Percentiles rank a stretch among this genome's conserved stretches.
These are phyloP conservation scores for Hemichromis elongatus DNA, from an alignment of 2,113 vertebrate species.

Conservation along the genomic window DNA sequence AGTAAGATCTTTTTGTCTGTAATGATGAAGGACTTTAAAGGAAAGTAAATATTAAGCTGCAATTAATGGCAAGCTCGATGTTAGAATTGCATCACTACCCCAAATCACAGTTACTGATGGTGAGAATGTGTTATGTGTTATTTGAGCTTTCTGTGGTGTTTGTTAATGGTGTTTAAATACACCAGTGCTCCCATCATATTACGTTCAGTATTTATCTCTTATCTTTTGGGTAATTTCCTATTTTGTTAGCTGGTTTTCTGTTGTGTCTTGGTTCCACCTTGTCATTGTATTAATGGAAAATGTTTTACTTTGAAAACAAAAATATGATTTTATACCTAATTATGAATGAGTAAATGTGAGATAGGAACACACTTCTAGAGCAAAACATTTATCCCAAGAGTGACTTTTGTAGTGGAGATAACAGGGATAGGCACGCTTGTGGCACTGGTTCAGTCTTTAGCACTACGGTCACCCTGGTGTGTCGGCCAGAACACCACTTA, in stretches of 20 bases:
- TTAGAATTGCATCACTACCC: background rate
- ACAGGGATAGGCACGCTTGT: too few species aligned
- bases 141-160: background rate
- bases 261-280: background rate
- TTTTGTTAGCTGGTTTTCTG: background rate
- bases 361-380: too few species aligned
- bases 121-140: background rate
- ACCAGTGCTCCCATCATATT: background rate
- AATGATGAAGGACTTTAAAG: too few species aligned
- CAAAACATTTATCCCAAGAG: too few species aligned
- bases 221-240: background rate
- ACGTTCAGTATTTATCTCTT: background rate
- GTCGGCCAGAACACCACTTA: too few species aligned
- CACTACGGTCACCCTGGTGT: too few species aligned
- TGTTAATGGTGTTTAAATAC: background rate
- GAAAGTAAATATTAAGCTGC: too few species aligned
- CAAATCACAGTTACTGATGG: background rate
- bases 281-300: background rate
- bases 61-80: background rate
- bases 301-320: too few species aligned
- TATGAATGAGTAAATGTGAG: too few species aligned
- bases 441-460: too few species aligned
- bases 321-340: too few species aligned
- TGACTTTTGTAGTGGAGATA: too few species aligned
- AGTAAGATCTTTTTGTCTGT: fast-evolving